Conservation (phyloP, 2,797 vertebrate genomes). For the Clamator glandarius region DNA sequence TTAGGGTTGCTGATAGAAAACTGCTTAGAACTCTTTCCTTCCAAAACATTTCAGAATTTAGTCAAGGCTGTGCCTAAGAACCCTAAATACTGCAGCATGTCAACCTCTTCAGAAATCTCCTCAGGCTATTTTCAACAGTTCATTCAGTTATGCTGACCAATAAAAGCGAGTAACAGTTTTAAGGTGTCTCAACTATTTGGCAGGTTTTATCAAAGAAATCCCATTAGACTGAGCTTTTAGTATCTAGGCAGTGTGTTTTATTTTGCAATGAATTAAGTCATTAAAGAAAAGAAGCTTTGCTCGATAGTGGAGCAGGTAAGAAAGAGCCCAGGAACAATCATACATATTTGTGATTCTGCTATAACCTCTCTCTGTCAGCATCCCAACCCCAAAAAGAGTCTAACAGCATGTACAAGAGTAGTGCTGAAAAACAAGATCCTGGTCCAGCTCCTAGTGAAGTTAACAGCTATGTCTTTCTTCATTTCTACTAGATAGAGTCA, state of each 20-base stretch:
- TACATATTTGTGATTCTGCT: not conserved
- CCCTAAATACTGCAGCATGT: slow-evolving; percentile 2
- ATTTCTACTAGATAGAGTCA: not conserved
- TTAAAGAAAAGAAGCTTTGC: not conserved
- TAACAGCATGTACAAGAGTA: not conserved
- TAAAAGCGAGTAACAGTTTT: slow-evolving; percentile 24
- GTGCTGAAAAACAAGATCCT: not conserved
- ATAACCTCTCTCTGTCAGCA: not conserved
- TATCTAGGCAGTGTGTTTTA: not conserved
- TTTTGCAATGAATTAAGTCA: slow-evolving; percentile 9
- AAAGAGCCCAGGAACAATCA: not conserved
- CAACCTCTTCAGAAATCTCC: slow-evolving; percentile 22
- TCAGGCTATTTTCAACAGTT: slow-evolving; percentile 42
- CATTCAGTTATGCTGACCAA: slow-evolving; percentile 22
- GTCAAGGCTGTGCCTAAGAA: slow-evolving; percentile 5
- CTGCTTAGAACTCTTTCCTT: slow-evolving; percentile 55
- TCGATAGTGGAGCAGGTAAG: not conserved
- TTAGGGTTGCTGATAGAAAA: slow-evolving; percentile 50
- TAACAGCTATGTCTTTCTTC: not conserved
- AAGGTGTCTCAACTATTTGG: slow-evolving; percentile 43
- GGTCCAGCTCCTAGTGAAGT: not conserved
- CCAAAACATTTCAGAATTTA: slow-evolving; percentile 68
- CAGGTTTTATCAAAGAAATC: slow-evolving; percentile 19
- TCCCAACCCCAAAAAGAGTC: not conserved
- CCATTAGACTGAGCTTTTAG: slow-evolving; percentile 19